Evolutionary conservation across 2,113 vertebrate species (phyloP).

Genomic region (Kryptolebias marmoratus): DNA sequence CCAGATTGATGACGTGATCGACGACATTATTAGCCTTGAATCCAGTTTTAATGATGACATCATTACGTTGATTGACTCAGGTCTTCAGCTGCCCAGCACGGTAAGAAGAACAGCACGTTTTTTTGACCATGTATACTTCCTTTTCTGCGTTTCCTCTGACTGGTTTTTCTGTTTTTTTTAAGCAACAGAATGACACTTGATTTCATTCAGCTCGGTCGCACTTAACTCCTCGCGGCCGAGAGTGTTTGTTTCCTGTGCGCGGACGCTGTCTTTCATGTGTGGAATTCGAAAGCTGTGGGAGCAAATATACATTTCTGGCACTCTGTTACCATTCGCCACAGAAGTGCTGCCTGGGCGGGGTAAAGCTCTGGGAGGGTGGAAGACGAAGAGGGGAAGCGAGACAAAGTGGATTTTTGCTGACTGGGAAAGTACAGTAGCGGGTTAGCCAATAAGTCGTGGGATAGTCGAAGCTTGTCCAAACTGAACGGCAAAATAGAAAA

Average conservation of each 20-base stretch:
- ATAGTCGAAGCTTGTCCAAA: background rate
- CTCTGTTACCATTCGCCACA: slow-evolving; percentile 57
- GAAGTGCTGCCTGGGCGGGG: slow-evolving; percentile 65
- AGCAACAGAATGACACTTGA: background rate
- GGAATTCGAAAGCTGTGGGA: slow-evolving; percentile 57
- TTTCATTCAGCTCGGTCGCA: background rate
- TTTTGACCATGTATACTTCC: slow-evolving; percentile 15
- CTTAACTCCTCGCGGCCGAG: background rate
- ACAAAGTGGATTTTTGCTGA: slow-evolving; percentile 23
- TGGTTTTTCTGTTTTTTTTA: background rate
- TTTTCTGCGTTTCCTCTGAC: slow-evolving; percentile 22
- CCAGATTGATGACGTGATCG: slow-evolving; percentile 92
- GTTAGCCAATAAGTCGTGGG: slow-evolving; percentile 1
- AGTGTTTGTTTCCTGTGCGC: slow-evolving; percentile 26
- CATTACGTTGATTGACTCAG: slow-evolving; percentile 85
- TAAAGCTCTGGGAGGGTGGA: slow-evolving; percentile 27
- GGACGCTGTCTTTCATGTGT: slow-evolving; percentile 42
- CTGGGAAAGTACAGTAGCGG: slow-evolving; percentile 8
- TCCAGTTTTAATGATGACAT: slow-evolving; percentile 94
- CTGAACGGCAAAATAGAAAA: slow-evolving; percentile 49
- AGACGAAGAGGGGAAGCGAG: slow-evolving; percentile 32
- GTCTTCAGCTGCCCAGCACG: slow-evolving; percentile 88
- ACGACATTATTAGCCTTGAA: slow-evolving; percentile 93
- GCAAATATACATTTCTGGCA: slow-evolving; percentile 75
- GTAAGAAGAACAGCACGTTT: slow-evolving; percentile 70